Conservation (phyloP, 2,888 invertebrate genomes). For the Idaea dimidiata region DNA sequence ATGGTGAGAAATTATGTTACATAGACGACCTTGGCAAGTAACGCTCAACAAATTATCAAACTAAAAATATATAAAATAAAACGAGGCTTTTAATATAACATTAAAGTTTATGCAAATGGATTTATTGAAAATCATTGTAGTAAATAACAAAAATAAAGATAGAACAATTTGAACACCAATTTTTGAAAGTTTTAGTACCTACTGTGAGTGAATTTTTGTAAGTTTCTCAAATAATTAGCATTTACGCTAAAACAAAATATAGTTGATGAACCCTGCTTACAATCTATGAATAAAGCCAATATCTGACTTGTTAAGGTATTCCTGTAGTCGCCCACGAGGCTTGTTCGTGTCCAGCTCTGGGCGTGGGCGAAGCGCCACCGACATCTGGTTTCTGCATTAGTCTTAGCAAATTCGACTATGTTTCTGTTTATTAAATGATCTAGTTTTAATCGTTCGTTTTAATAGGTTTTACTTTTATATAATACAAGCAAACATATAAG, state of each 20-base stretch:
- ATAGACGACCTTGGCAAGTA: not conserved
- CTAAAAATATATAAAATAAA: not conserved
- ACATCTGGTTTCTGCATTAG: constrained; percentile 28
- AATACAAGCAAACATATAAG: no score
- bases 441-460: not conserved
- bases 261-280: constrained; percentile 1
- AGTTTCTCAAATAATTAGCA: not conserved
- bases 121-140: not conserved
- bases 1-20: not conserved
- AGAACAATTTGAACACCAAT: not conserved
- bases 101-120: not conserved
- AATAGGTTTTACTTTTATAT: not conserved
- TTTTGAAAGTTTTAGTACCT: not conserved
- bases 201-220: not conserved
- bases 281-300: constrained; percentile 5
- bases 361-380: constrained; percentile 43
- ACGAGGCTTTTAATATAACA: not conserved
- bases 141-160: not conserved
- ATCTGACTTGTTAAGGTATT: constrained; percentile 9
- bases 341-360: constrained; percentile 33
- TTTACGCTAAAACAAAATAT: not conserved
- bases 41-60: not conserved
- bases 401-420: constrained; percentile 12
- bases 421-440: not conserved
- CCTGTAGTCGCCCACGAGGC: constrained; percentile 21